phyloP scores from a whole-genome alignment of 2,888 invertebrate species.

The Plagodis dolabraria region DNA sequence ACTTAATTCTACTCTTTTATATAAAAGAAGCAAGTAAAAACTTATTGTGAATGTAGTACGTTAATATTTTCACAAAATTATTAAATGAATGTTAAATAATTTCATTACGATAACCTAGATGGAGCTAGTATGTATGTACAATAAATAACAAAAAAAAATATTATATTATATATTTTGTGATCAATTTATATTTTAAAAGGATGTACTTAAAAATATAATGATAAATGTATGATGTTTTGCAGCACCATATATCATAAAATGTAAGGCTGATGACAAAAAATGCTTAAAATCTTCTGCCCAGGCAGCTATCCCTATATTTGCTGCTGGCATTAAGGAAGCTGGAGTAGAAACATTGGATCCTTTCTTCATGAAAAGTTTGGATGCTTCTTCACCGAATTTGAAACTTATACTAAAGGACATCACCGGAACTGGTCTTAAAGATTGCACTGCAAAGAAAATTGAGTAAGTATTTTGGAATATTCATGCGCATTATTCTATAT shows the following conservation, averaged over 20 bases:
- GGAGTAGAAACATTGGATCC: slow-evolving; percentile 54
- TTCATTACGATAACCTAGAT: too few relatives aligned
- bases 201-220: not conserved
- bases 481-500: too few relatives aligned
- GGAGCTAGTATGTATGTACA: too few relatives aligned
- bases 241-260: slow-evolving; percentile 53
- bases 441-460: slow-evolving; percentile 51
- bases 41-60: too few relatives aligned
- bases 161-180: too few relatives aligned
- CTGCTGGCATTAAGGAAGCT: slow-evolving; percentile 44
- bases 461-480: slow-evolving; percentile 48
- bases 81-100: too few relatives aligned
- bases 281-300: slow-evolving; percentile 46
- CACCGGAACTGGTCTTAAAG: slow-evolving; percentile 50
- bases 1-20: too few relatives aligned
- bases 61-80: too few relatives aligned
- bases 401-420: slow-evolving; percentile 50
- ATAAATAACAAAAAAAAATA: too few relatives aligned
- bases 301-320: slow-evolving; percentile 36
- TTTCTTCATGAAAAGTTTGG: slow-evolving; percentile 45
- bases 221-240: slow-evolving; percentile 1
- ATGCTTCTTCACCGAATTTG: slow-evolving; percentile 48
- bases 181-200: not conserved
- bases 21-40: too few relatives aligned
- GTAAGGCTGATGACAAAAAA: slow-evolving; percentile 41